A percentile compares a stretch with the other conserved stretches of the same genome.
Conservation (phyloP, 35 echinoderm and acorn worm species). For the Heliocidaris tuberculata region DNA sequence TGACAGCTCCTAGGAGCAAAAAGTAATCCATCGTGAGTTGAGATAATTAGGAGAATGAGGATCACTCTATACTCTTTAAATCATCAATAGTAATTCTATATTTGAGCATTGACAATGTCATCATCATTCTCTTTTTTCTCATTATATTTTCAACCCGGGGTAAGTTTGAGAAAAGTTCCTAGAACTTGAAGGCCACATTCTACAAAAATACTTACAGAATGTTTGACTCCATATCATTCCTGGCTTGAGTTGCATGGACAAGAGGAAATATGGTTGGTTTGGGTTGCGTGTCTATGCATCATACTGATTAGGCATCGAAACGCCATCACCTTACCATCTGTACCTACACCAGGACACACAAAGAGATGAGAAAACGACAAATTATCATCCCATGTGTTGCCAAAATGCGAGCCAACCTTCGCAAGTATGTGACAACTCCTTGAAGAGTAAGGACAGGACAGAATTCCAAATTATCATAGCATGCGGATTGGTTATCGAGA, state of each 20-base stretch:
- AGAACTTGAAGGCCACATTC: neutral
- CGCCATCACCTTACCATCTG: conserved; percentile 27
- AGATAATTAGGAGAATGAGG: neutral
- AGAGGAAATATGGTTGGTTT: neutral
- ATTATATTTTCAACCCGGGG: neutral
- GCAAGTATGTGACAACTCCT: neutral
- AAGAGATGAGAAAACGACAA: conserved; percentile 19
- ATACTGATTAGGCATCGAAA: neutral
- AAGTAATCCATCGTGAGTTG: neutral
- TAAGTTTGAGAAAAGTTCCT: neutral
- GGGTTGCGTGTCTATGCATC: conserved; percentile 35
- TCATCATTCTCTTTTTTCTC: neutral
- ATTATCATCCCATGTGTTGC: conserved; percentile 25
- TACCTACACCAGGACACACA: conserved; percentile 5
- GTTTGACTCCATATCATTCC: neutral
- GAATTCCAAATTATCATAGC: conserved; percentile 27
- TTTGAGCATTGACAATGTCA: neutral
- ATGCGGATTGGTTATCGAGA: neutral
- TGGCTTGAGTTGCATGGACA: neutral
- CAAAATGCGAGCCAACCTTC: neutral
- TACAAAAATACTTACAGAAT: neutral
- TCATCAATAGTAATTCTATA: neutral
- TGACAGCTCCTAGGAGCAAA: neutral
- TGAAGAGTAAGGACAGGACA: conserved; percentile 2
- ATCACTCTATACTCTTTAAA: neutral